Evolutionary conservation across 2,888 invertebrate species (phyloP).

Genomic region (Eristalis intricaria): DNA sequence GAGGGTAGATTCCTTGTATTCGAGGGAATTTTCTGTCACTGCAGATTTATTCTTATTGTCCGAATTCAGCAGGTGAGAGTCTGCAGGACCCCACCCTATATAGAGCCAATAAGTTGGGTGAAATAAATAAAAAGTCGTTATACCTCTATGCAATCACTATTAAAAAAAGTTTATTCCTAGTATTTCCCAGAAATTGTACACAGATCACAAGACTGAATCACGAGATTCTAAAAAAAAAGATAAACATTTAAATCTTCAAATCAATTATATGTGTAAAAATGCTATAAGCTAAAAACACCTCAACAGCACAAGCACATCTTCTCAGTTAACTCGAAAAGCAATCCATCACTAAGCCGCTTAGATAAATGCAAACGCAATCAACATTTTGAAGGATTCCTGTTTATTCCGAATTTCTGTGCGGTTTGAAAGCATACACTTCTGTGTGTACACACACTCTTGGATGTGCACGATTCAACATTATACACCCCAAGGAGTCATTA

Average conservation of each 20-base stretch:
- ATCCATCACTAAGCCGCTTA: conserved; percentile 44
- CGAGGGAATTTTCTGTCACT: no score
- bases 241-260: background rate
- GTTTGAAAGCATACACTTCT: background rate
- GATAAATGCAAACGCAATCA: conserved; percentile 50
- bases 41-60: no score
- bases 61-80: no score
- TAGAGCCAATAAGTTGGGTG: no score
- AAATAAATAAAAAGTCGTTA: no score
- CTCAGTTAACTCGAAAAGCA: conserved; percentile 12
- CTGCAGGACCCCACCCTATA: no score
- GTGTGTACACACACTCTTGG: conserved; percentile 6
- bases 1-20: no score
- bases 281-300: background rate
- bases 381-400: conserved; percentile 50
- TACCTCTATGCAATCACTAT: no score
- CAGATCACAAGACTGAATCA: background rate
- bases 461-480: background rate
- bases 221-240: no score
- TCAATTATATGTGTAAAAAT: background rate
- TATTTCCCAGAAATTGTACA: background rate
- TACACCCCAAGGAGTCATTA: conserved; percentile 43
- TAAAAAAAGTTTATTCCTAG: no score
- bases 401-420: conserved; percentile 16
- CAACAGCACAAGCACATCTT: background rate